Conservation (phyloP, 1,140 invertebrate species). For the Pachyrhynchus sulphureomaculatus region DNA sequence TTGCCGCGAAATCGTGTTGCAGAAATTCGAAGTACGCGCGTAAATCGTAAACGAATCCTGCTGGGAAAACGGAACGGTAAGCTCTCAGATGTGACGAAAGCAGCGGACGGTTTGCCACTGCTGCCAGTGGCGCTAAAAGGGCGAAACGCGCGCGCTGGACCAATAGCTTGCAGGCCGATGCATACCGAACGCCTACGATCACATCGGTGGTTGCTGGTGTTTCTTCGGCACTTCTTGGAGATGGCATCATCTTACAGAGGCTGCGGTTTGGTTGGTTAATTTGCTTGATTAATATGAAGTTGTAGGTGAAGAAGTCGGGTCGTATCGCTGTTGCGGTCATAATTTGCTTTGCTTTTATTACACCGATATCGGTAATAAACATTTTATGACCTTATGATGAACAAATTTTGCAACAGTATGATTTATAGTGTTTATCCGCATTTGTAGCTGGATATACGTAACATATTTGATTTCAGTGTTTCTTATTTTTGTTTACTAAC, state of each 20-base stretch:
- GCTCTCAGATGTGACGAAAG: background rate
- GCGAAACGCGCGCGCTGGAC: slow-evolving; percentile 19
- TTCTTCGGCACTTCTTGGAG: slow-evolving; percentile 15
- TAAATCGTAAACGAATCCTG: background rate
- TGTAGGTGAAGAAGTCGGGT: background rate
- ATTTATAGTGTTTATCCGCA: no score
- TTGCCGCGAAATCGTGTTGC: background rate
- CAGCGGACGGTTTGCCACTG: slow-evolving; percentile 25
- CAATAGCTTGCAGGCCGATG: slow-evolving; percentile 17
- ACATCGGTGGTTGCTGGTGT: slow-evolving; percentile 17
- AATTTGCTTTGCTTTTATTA: no score
- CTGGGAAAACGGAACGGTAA: background rate
- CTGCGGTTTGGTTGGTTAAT: slow-evolving; percentile 12
- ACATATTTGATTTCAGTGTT: no score
- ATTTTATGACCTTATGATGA: no score
- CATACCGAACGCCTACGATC: slow-evolving; percentile 26
- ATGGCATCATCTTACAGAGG: slow-evolving; percentile 8
- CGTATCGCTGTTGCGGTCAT: background rate
- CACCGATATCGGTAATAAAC: background rate
- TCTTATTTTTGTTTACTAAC: no score
- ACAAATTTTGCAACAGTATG: no score
- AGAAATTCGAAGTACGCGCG: slow-evolving; percentile 1
- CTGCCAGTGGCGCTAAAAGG: slow-evolving; percentile 14
- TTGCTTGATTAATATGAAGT: background rate
- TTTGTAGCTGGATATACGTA: no score